Base-by-base conservation (phyloP, 2,113 vertebrate species). In the Clarias batrachus region DNA sequence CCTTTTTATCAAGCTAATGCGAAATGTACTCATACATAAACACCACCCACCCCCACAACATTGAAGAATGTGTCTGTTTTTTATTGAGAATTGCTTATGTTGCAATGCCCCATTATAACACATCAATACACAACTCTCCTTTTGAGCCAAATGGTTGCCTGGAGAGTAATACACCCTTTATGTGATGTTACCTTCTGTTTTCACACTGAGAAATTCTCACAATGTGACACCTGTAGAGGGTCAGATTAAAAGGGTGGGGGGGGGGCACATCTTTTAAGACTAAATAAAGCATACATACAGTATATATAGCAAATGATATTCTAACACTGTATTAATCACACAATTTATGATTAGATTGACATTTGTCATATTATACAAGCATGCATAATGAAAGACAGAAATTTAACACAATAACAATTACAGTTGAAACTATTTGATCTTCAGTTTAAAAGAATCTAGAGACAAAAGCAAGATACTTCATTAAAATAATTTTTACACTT, bases 21-120 rank as follows among this genome's bases (percentile, higher is more conserved):
- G 48, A 3, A 48, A 37, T 56, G 27, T 62, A 57, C 30, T 41
- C 25, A 54, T 27, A 63, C 59, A 27, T 3, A 9, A 41, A 3
- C 19, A 17, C 33, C 27, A 48, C 3, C 25, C 52, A 33, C 56
- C 23, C 10, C 52, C 23, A 78, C 52, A 78, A 25, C 27, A 1
- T 2, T 3, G 6, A 25, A 59, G 37, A 41, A 66, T 65, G 60
- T 37, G 9, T 60, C 71, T 74, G 33, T 62, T 33, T 62, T 52
- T 52, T 76, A 27, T 52, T 10, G 13, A n/a, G 81, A 56, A 70
- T 70, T 25, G 54, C 57, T 73, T 71, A 52, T 52, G n/a, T 78
- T 85, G 30, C 62, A 56, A 13, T 54, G 73, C 74, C 25, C 37
- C 59, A 78, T 85, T 85, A 78, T 56, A 85, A 79, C 60, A 78